Base-by-base conservation (phyloP, 92 coral and sea anemone species). In the Porites evermanni region DNA sequence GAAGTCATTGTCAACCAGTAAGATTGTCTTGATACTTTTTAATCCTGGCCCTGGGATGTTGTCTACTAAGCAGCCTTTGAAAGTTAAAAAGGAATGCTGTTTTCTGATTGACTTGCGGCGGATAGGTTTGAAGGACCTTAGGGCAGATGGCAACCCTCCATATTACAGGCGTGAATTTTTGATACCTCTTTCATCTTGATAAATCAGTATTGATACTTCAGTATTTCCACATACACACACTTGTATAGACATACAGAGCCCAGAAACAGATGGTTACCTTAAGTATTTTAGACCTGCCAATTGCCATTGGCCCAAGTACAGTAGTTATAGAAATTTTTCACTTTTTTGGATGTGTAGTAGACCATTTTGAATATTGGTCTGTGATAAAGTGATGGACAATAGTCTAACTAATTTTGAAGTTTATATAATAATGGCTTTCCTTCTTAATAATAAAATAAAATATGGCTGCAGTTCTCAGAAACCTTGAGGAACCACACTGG, bases 101-200 rank as follows among this genome's bases (percentile, higher is more conserved):
- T 78, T 78, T 21, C 24, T 78, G 50, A 26, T 78, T 13, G 70
- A 78, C 70, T 78, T 59, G 20, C 53, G 24, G 16, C 26, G 64
- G 21, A 78, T 78, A 23, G 24, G 82, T 69, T 78, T 78, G 23
- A 68, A 79, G 29, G 83, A 79, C 72, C 23, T 79, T 8, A 61
- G 83, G 72, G 83, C 72, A 65, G 72, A 79, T 26, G 72, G 72
- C 54, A 79, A 61, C 72, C 83, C 72, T 61, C 83, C 83, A 18
- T 61, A 23, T 58, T 51, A 79, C 72, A 79, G 53, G 72, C 21
- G 21, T 44, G 75, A 26, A 7, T 70, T 70, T 70, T 12, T 70
- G 14, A 56, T 56, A 14, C n/a, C 19, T 64, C 19, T 13, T 12
- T 64, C n/a, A 6, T 13, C 21, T 65, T 65, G 18, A 26, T 65